Evolutionary conservation across 2,113 vertebrate species (phyloP), one percentile per base, ranked within the genome.

Genomic region (Lota lota): DNA sequence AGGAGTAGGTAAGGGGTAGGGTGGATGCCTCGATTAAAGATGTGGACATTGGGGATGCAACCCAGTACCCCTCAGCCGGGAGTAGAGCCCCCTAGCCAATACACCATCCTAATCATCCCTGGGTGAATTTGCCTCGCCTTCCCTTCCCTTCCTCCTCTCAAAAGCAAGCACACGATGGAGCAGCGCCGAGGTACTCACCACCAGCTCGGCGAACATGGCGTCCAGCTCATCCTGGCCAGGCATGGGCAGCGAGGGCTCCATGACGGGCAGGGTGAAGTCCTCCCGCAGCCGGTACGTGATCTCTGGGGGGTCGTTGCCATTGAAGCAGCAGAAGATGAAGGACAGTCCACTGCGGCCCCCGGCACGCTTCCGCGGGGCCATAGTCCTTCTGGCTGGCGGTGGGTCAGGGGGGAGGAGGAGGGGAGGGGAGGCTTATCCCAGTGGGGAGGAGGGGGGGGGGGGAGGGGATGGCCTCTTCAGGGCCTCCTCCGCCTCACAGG

Each of bases 251-350:
- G 95, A 72, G 0, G 97, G 96, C 90, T 98, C 97, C 97, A 99
- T 96, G 73, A 93, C 86, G 90, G 98, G 97, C 78, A 98, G 92
- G n/a, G 94, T 95, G 0, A 98, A 96, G 90, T 98, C 96, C 78
- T 97, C 96, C 73, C 97, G 93, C 64, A 99, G 92, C 68, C 93
- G 93, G 89, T 99, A 99, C 0, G 97, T 99, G 92, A 99, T 99
- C 93, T 99, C 97, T 0, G 96, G 96, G 79, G 97, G 97, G 79
- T 99, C 96, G 0, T 86, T 96, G 88, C 93, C 93, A 83, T 95
- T 95, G 84, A 98, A 98, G 91, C 96, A 99, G 92, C 97, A 99
- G 88, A 97, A 98, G 89, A 99, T 92, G 88, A 96, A 97, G 40
- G 96, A 98, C 77, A 95, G 90, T 62, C 96, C 94, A 14, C 95